Base-by-base conservation (phyloP, 2,888 invertebrate species). In the Cryptus armator region DNA sequence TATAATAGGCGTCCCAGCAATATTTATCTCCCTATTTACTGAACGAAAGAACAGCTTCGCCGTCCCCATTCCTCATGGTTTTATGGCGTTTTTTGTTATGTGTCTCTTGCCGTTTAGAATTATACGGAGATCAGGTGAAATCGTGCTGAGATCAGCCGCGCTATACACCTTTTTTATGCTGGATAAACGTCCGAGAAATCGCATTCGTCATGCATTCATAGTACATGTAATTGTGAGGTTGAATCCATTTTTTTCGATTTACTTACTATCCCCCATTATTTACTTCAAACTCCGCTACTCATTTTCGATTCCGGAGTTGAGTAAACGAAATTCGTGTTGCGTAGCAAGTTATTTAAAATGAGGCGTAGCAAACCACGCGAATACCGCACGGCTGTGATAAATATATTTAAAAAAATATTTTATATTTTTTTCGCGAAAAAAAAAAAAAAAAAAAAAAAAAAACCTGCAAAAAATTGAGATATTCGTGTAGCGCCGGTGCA, bases 1-100 rank as follows among this genome's bases (percentile, higher is more conserved):
- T 37, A 72, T n/a, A 24, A 72, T 24, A 16, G 37, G 62, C 29
- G 32, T 62, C 10, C 4, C 16, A 70, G 51, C 48, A 29, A 70
- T 51, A 70, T 51, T 32, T n/a, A 51, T 51, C 19, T 68, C 24
- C 24, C 32, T 29, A n/a, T 9, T 12, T 62, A 19, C 29, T 29
- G 37, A 62, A 37, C 37, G 14, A 62, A 29, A 32, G n/a, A 62
- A n/a, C 62, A 62, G 32, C 10, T 29, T 24, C 3, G 62, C 32
- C 14, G 29, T 62, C 24, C 24, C 56, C 29, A n/a, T n/a, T 7
- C n/a, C 12, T 62, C n/a, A 29, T 14, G 9, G 32, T 32, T 14
- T 62, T 62, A 5, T 7, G n/a, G n/a, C n/a, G n/a, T 62, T 14
- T 37, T 12, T 37, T 37, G 37, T 62, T 12, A 32, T 14, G 32